phyloP scores from a whole-genome alignment of 37 sponge, comb jelly and placozoan species.

The Petrosia ficiformis region DNA sequence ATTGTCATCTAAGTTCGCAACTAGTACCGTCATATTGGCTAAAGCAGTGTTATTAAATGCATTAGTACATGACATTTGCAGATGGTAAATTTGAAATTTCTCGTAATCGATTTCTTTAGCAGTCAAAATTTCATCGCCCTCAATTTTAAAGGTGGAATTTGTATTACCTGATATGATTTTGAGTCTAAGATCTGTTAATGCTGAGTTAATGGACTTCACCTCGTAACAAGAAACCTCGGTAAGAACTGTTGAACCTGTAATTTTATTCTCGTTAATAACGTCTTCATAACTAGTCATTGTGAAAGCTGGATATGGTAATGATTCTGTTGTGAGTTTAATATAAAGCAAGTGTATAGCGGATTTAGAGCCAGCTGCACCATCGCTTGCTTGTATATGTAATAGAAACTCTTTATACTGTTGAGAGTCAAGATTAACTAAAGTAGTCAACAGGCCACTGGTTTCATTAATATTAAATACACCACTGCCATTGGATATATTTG shows the following conservation, averaged over 20 bases:
- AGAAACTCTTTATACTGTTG: background rate
- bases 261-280: slow-evolving; percentile 22
- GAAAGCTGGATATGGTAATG: slow-evolving; percentile 23
- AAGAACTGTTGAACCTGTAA: slow-evolving; percentile 1
- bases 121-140: background rate
- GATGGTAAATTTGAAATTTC: background rate
- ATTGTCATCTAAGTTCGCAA: slow-evolving; percentile 36
- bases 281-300: background rate
- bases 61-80: slow-evolving; percentile 21
- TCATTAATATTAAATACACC: slow-evolving; percentile 16
- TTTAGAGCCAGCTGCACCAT: slow-evolving; percentile 10
- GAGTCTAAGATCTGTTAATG: background rate
- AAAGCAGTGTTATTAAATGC: background rate
- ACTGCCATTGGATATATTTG: slow-evolving; percentile 9
- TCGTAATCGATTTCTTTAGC: slow-evolving; percentile 27
- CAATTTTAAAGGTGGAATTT: background rate
- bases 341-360: background rate
- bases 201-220: background rate
- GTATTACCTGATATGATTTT: background rate
- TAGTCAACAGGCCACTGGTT: slow-evolving; percentile 9
- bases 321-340: background rate
- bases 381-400: slow-evolving; percentile 31
- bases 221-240: slow-evolving; percentile 27
- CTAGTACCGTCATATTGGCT: background rate
- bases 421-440: background rate